A percentile compares a stretch with the other conserved stretches of the same genome.
Conservation (phyloP, 2,797 vertebrate species). For the Phalanger gymnotis region DNA sequence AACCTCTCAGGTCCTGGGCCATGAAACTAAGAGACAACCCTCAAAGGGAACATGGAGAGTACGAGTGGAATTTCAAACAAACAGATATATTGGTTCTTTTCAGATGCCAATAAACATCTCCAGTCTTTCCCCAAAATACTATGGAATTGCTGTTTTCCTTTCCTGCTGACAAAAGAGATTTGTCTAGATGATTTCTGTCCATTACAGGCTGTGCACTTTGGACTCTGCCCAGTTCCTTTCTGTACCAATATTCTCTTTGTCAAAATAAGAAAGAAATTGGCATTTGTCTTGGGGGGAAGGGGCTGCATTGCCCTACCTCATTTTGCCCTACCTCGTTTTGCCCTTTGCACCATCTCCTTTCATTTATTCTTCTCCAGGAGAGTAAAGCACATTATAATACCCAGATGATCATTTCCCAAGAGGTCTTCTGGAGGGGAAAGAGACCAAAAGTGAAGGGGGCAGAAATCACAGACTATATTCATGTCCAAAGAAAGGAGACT, state of each 20-base stretch:
- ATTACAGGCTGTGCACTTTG: conserved; percentile 79
- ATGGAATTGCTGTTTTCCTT: conserved; percentile 71
- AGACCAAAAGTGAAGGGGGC: not conserved
- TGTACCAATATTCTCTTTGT: conserved; percentile 66
- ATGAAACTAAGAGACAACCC: conserved; percentile 42
- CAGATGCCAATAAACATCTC: conserved; percentile 73
- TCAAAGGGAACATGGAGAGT: conserved; percentile 35
- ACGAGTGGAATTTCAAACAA: conserved; percentile 55
- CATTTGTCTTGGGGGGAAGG: conserved; percentile 74
- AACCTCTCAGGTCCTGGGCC: conserved; percentile 48
- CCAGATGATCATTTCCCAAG: not conserved
- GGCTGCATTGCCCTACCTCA: conserved; percentile 3
- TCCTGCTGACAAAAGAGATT: conserved; percentile 78
- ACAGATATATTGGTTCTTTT: conserved; percentile 71
- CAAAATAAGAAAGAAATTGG: conserved; percentile 73
- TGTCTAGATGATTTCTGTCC: conserved; percentile 77
- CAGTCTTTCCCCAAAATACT: conserved; percentile 49
- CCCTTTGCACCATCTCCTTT: not conserved
- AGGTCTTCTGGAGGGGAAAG: not conserved
- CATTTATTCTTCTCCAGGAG: conserved; percentile 20
- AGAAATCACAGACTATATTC: not conserved
- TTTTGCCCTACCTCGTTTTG: conserved; percentile 32
- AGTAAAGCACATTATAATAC: not conserved
- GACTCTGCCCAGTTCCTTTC: conserved; percentile 73
- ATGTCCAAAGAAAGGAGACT: not conserved